These are phyloP conservation scores for Leucoma salicis DNA, from an alignment of 2,888 invertebrate genomes.

Conservation along the genomic window DNA sequence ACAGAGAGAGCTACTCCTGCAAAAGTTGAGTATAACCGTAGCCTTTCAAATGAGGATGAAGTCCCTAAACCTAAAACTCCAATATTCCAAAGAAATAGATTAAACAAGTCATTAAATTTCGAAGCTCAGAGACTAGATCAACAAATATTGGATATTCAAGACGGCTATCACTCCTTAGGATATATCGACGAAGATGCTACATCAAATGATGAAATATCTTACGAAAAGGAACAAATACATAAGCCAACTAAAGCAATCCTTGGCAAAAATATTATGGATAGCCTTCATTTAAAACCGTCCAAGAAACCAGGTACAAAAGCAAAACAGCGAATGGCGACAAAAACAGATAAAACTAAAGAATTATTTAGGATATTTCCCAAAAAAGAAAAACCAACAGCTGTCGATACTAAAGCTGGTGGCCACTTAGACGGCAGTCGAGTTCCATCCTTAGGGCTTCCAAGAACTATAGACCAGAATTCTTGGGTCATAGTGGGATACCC, in stretches of 20 bases:
- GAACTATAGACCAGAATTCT: slow-evolving; percentile 60
- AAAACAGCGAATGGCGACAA: slow-evolving; percentile 65
- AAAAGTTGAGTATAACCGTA: slow-evolving; percentile 61
- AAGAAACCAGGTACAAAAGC: slow-evolving; percentile 74
- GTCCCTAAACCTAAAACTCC: slow-evolving; percentile 60
- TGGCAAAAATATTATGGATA: slow-evolving; percentile 76
- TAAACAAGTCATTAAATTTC: slow-evolving; percentile 76
- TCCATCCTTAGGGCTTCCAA: slow-evolving; percentile 69
- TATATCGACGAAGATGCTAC: slow-evolving; percentile 68
- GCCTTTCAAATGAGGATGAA: slow-evolving; percentile 66
- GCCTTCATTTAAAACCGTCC: slow-evolving; percentile 70
- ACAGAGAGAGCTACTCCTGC: slow-evolving; percentile 58
- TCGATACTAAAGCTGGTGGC: slow-evolving; percentile 62
- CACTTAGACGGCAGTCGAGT: slow-evolving; percentile 65
- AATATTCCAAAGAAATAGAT: slow-evolving; percentile 74
- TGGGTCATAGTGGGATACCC: slow-evolving; percentile 74
- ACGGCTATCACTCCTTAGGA: slow-evolving; percentile 71
- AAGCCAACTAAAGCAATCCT: slow-evolving; percentile 69
- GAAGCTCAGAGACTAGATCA: slow-evolving; percentile 74
- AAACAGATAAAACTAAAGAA: slow-evolving; percentile 60
- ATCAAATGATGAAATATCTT: slow-evolving; percentile 37
- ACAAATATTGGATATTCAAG: slow-evolving; percentile 76
- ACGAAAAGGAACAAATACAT: slow-evolving; percentile 54
- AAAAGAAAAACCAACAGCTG: slow-evolving; percentile 61
- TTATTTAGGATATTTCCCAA: slow-evolving; percentile 70